Percentiles rank a stretch among this genome's conserved stretches.
phyloP scores from a whole-genome alignment of 2,888 invertebrate genomes.

The Kryphioiulus occultus region DNA sequence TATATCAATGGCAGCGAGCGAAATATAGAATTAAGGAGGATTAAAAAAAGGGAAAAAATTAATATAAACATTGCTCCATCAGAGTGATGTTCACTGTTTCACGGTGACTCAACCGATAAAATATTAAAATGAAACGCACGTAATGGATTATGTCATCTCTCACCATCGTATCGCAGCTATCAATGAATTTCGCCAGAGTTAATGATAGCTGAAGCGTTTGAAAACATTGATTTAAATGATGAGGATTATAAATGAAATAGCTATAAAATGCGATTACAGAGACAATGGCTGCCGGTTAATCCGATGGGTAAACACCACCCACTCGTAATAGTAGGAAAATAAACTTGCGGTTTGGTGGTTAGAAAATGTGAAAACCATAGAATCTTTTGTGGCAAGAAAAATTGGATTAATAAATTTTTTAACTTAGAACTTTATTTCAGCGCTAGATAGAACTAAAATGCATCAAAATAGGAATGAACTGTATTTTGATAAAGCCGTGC shows the following conservation, averaged over 20 bases:
- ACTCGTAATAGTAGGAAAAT: neutral
- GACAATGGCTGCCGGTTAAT: neutral
- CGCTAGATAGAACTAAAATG: too few relatives aligned
- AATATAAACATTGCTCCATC: slow-evolving; percentile 21
- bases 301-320: neutral
- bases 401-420: neutral
- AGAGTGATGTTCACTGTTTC: slow-evolving; percentile 32
- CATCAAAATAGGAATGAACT: too few relatives aligned
- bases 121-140: slow-evolving; percentile 32
- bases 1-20: neutral
- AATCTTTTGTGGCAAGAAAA: too few relatives aligned
- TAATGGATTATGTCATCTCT: slow-evolving; percentile 34
- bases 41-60: neutral
- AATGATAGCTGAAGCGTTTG: slow-evolving; percentile 5
- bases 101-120: slow-evolving; percentile 39
- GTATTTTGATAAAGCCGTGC: too few relatives aligned
- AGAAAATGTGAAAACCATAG: neutral
- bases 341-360: neutral
- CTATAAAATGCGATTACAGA: slow-evolving; percentile 24
- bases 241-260: slow-evolving; percentile 1
- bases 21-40: neutral
- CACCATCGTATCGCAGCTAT: neutral
- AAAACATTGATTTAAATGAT: slow-evolving; percentile 33
- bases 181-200: neutral
- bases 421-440: too few relatives aligned